A percentile compares a stretch with the other conserved stretches of the same genome.
Evolutionary conservation across 53 echinoderm and acorn worm genomes (phyloP).

Genomic region (Crossaster papposus): DNA sequence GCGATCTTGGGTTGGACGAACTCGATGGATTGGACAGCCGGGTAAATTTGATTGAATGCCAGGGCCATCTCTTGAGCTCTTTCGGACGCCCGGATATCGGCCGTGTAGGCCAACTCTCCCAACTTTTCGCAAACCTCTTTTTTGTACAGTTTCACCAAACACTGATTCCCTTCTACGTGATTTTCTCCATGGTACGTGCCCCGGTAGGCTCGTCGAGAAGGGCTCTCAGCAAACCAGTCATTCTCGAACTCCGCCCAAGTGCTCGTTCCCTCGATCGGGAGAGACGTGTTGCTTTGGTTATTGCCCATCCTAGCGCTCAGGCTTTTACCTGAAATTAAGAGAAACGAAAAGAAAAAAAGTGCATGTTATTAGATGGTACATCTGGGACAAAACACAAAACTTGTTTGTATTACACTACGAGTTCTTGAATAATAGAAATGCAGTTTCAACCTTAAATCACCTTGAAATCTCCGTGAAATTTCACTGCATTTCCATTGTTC

Average conservation of each 20-base stretch:
- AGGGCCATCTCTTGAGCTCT: slow-evolving; percentile 23
- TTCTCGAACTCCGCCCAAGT: slow-evolving; percentile 14
- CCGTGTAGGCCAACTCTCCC: slow-evolving; percentile 2
- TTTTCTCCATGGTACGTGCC: slow-evolving; percentile 6
- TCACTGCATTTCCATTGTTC: too few species aligned
- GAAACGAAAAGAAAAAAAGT: too few species aligned
- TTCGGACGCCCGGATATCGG: slow-evolving; percentile 5
- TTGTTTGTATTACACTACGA: too few species aligned
- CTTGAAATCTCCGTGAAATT: too few species aligned
- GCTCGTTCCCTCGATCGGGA: not conserved
- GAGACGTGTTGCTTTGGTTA: too few species aligned
- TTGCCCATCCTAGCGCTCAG: too few species aligned
- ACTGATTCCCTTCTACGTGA: not conserved
- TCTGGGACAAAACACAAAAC: too few species aligned
- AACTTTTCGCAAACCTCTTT: not conserved
- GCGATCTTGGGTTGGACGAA: slow-evolving; percentile 18
- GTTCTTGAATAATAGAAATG: too few species aligned
- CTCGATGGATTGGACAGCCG: not conserved
- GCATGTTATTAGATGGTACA: too few species aligned
- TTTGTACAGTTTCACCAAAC: slow-evolving; percentile 29
- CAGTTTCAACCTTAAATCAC: too few species aligned
- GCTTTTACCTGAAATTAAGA: too few species aligned
- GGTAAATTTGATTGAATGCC: not conserved
- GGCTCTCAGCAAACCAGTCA: too few species aligned
- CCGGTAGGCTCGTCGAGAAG: not conserved